Evolutionary conservation across 1,140 invertebrate species (phyloP), one percentile per base, ranked within the genome.

Genomic region (Monomorium pharaonis): DNA sequence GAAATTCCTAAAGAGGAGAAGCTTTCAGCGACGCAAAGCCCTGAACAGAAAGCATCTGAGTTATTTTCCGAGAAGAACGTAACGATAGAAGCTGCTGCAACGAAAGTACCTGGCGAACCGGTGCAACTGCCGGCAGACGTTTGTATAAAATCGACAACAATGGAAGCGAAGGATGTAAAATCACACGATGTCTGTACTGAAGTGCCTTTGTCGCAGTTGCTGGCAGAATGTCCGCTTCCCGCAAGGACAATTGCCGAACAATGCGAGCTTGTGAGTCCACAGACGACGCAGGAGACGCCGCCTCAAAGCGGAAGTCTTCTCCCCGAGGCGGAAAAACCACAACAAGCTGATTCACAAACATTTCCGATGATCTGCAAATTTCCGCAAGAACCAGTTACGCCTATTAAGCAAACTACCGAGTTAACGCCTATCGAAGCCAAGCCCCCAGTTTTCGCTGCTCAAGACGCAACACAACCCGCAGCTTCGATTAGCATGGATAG

Each of bases 1-100:
- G 30, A 72, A 74, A 2, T 47, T 74, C n/a, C 78, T 0, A 44
- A 67, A 67, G 67, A 83, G 37, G 49, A 81, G 24, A 44, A 70
- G 37, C 37, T 74, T 74, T 21, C 42, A 4, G 9, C 30, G n/a
- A 24, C 54, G 14, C 62, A 80, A 54, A 42, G 37, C 3, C 24
- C n/a, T 9, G 37, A 83, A 9, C 65, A 74, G 18, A 21, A 80
- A 58, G 12, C 44, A 54, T 2, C 65, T 1, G 47, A 21, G 12
- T 81, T 56, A 70, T 3, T 21, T 33, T 42, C 37, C 2, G 67
- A 58, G 3, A 14, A 83, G 10, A 69, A 27, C 5, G 16, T 47
- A 44, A 21, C 27, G 24, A 37, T 18, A 44, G 24, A 83, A 74
- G 9, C 24, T 33, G 54, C 37, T 5, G 12, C 51, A 18, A 14